Evolutionary conservation across 1,140 invertebrate species (phyloP).

Genomic region (Diorhabda sublineata): DNA sequence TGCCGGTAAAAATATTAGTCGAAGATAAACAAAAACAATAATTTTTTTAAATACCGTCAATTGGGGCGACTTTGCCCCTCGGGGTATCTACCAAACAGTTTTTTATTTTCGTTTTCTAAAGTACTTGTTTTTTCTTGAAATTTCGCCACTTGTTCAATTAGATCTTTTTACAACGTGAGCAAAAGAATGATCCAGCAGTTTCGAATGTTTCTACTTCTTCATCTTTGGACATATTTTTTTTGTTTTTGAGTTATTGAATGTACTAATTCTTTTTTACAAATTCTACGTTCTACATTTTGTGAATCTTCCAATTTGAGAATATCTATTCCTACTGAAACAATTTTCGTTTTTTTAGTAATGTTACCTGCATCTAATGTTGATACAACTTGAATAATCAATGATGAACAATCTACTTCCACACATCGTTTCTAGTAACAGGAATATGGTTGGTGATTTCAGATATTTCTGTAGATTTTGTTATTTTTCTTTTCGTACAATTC

Average conservation of each 20-base stretch:
- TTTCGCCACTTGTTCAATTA: slow-evolving; percentile 31
- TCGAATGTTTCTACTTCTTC: too few relatives aligned
- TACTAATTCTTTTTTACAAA: not conserved
- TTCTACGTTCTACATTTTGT: too few relatives aligned
- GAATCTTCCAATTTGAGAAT: too few relatives aligned
- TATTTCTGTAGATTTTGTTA: not conserved
- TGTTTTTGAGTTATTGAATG: not conserved
- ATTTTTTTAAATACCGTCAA: too few relatives aligned
- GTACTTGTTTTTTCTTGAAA: slow-evolving; percentile 17
- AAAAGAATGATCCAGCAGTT: too few relatives aligned
- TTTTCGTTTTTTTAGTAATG: not conserved
- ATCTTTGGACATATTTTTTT: too few relatives aligned
- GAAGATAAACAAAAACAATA: too few relatives aligned
- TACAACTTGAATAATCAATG: slow-evolving; percentile 6
- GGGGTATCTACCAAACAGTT: not conserved
- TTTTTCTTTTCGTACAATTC: not conserved
- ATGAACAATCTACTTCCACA: not conserved
- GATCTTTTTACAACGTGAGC: slow-evolving; percentile 16
- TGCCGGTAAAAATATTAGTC: too few relatives aligned
- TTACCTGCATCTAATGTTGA: not conserved
- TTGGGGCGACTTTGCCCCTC: too few relatives aligned
- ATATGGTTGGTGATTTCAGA: too few relatives aligned
- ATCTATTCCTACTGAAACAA: too few relatives aligned
- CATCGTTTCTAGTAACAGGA: not conserved
- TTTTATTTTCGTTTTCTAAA: slow-evolving; percentile 20